Conservation (phyloP, 1,140 invertebrate genomes). For the Papilio polyxenes region DNA sequence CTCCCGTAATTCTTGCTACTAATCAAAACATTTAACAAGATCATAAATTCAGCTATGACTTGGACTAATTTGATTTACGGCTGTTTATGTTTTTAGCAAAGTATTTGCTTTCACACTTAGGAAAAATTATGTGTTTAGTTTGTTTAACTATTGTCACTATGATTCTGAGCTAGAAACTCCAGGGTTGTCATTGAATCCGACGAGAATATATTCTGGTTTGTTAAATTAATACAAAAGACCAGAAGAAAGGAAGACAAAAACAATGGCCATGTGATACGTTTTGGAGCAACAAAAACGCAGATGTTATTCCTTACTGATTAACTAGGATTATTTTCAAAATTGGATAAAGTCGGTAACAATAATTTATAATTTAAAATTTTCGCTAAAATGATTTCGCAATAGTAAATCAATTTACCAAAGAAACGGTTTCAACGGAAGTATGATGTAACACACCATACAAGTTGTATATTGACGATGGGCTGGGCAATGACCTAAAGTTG, state of each 20-base stretch:
- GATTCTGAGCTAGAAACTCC: background rate
- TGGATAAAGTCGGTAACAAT: background rate
- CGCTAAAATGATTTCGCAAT: background rate
- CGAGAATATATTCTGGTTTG: no score
- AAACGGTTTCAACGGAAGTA: background rate
- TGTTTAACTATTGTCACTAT: background rate
- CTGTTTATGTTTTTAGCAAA: background rate
- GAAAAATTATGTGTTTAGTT: background rate
- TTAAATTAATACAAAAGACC: no score
- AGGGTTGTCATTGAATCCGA: no score
- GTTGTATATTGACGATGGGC: background rate
- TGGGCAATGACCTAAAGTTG: constrained; percentile 6
- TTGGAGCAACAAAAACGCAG: background rate
- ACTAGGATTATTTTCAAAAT: background rate
- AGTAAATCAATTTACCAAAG: background rate
- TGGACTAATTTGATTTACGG: constrained; percentile 2
- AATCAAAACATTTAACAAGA: constrained; percentile 18
- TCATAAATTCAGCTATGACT: constrained; percentile 18
- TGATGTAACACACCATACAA: background rate
- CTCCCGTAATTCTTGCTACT: constrained; percentile 20
- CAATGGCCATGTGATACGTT: no score
- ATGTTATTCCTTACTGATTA: background rate
- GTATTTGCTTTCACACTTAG: background rate
- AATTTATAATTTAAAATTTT: background rate
- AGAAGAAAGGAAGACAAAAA: no score